Evolutionary conservation across 2,797 vertebrate genomes (phyloP).

Genomic region (Neosalanx taihuensis): DNA sequence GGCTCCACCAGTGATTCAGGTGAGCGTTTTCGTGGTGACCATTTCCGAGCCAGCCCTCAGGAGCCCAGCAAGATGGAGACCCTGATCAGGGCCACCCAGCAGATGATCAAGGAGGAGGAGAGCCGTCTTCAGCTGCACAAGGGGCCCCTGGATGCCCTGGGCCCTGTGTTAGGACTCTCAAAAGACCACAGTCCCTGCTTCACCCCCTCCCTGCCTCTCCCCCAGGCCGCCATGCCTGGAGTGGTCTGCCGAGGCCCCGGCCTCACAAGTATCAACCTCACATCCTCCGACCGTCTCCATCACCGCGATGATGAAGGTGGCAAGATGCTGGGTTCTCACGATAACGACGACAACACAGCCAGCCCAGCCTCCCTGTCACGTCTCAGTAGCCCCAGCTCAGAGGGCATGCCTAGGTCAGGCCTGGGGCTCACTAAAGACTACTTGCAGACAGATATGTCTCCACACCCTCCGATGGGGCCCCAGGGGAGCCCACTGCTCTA

Average conservation of each 20-base stretch:
- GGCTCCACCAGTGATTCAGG: constrained; percentile 91
- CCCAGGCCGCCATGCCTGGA: constrained; percentile 76
- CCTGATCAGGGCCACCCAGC: constrained; percentile 90
- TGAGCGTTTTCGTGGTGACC: constrained; percentile 84
- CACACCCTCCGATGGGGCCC: constrained; percentile 73
- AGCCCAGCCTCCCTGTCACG: constrained; percentile 82
- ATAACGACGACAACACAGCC: constrained; percentile 83
- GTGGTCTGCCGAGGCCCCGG: constrained; percentile 79
- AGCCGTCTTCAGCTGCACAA: constrained; percentile 86
- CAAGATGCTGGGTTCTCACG: constrained; percentile 79
- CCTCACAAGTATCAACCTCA: constrained; percentile 68
- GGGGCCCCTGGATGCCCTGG: constrained; percentile 74
- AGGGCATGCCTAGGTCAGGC: constrained; percentile 80
- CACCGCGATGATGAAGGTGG: constrained; percentile 69
- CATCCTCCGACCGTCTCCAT: constrained; percentile 80
- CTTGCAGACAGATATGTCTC: constrained; percentile 85
- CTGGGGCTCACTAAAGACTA: constrained; percentile 82
- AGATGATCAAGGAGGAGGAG: constrained; percentile 98
- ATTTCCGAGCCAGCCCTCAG: constrained; percentile 83
- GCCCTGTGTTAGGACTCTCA: constrained; percentile 75
- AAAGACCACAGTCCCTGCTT: constrained; percentile 85
- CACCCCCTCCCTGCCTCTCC: constrained; percentile 74
- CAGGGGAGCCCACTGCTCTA: constrained; percentile 85
- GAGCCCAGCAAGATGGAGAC: constrained; percentile 96
- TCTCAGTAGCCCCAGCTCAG: constrained; percentile 89